A percentile compares a stretch with the other conserved stretches of the same genome.
Conservation (phyloP, 2,113 vertebrate species). For the Hydrolagus affinis region DNA sequence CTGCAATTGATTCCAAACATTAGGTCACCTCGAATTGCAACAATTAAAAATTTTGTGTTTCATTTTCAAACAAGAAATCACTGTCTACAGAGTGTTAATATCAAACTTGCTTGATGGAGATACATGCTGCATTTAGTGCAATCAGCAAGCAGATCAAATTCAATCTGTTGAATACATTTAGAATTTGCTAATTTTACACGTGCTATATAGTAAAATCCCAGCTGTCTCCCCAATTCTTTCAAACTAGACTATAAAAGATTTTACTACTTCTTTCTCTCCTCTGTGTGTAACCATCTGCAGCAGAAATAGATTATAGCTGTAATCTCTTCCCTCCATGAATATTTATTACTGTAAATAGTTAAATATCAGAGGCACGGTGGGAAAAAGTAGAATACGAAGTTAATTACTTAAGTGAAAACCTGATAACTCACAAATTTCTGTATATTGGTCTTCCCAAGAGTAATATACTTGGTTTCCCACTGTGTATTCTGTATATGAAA, state of each 20-base stretch:
- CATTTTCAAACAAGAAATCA: too few relatives aligned
- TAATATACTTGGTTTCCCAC: slow-evolving; percentile 17
- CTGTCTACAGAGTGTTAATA: background rate
- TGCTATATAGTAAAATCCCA: background rate
- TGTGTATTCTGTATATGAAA: slow-evolving; percentile 21
- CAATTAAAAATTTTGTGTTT: too few relatives aligned
- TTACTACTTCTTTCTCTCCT: background rate
- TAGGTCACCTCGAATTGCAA: too few relatives aligned
- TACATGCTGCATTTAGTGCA: background rate
- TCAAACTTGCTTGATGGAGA: background rate
- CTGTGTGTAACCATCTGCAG: background rate
- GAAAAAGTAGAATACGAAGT: slow-evolving; percentile 12
- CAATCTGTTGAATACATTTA: background rate
- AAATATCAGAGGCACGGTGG: background rate
- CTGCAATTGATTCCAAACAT: too few relatives aligned
- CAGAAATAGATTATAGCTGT: background rate
- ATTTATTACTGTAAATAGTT: background rate
- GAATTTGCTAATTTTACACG: background rate
- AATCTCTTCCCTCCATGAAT: background rate
- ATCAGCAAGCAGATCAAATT: background rate
- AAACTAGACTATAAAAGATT: background rate
- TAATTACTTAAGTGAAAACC: slow-evolving; percentile 10
- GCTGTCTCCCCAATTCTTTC: background rate
- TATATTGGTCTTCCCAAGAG: background rate
- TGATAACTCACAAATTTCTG: background rate